A percentile compares a stretch with the other conserved stretches of the same genome.
phyloP scores from a whole-genome alignment of 2,113 vertebrate species.

The Gobio gobio region DNA sequence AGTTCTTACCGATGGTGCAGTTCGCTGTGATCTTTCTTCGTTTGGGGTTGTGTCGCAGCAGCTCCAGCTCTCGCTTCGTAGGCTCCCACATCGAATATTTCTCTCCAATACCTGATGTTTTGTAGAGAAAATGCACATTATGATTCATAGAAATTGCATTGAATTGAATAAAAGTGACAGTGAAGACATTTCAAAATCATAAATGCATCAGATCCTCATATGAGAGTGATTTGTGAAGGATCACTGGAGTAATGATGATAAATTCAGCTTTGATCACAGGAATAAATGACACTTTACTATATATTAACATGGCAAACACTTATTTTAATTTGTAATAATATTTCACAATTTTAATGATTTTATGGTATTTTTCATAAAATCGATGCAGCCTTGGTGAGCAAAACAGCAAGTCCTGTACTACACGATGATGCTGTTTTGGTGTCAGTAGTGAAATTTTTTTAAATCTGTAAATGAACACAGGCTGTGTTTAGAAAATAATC shows the following conservation, averaged over 20 bases:
- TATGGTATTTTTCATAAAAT: neutral
- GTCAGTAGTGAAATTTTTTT: too few relatives aligned
- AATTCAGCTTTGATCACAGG: neutral
- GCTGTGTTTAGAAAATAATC: too few relatives aligned
- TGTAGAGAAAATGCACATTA: neutral
- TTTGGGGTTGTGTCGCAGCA: constrained; percentile 98
- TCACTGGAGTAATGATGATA: neutral
- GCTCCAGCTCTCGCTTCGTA: constrained; percentile 94
- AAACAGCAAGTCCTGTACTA: too few relatives aligned
- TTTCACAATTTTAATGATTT: neutral
- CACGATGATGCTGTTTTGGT: too few relatives aligned
- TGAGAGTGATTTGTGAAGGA: neutral
- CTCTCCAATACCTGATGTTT: constrained; percentile 87
- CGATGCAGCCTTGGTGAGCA: too few relatives aligned
- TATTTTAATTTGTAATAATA: neutral
- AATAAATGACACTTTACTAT: neutral
- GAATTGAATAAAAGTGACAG: neutral
- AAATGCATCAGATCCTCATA: neutral
- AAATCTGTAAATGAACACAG: too few relatives aligned
- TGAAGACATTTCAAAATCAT: neutral
- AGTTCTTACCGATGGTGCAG: constrained; percentile 93
- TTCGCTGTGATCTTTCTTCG: constrained; percentile 98
- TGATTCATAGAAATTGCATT: neutral
- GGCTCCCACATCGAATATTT: constrained; percentile 99
- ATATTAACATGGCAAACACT: neutral